These are phyloP conservation scores for Eupsittula cactorum DNA, from an alignment of 2,113 vertebrate genomes.

Conservation along the genomic window DNA sequence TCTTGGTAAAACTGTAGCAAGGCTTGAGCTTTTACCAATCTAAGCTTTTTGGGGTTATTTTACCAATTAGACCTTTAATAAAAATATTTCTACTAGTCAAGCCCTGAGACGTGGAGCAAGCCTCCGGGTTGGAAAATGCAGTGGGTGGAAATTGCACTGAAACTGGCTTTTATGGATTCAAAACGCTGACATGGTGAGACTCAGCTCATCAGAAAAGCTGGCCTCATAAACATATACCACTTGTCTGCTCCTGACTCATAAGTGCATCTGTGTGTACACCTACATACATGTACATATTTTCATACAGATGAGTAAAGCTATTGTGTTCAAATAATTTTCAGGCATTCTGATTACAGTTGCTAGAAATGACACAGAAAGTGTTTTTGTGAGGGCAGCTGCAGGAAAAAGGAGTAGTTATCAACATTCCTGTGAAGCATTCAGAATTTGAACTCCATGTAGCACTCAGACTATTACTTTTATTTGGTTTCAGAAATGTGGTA, in stretches of 20 bases:
- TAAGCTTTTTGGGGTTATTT: neutral
- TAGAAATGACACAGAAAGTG: neutral
- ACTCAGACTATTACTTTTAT: neutral
- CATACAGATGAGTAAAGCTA: neutral
- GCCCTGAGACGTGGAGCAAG: neutral
- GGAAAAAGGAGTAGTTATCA: neutral
- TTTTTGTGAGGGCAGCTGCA: neutral
- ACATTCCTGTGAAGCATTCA: neutral
- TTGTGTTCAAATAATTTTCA: neutral
- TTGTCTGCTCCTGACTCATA: neutral
- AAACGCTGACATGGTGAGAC: neutral
- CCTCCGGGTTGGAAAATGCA: neutral
- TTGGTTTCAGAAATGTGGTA: neutral
- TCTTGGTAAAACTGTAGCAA: neutral
- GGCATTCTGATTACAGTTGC: neutral
- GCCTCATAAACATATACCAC: neutral
- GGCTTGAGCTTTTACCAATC: neutral
- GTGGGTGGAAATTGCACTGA: neutral
- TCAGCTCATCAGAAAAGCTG: neutral
- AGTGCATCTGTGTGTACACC: accelerated
- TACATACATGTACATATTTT: neutral
- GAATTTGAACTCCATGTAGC: neutral
- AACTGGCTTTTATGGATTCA: neutral
- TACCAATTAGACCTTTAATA: neutral
- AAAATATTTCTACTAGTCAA: neutral